Conservation (phyloP, 2,797 vertebrate genomes). For the Strix occidentalis region DNA sequence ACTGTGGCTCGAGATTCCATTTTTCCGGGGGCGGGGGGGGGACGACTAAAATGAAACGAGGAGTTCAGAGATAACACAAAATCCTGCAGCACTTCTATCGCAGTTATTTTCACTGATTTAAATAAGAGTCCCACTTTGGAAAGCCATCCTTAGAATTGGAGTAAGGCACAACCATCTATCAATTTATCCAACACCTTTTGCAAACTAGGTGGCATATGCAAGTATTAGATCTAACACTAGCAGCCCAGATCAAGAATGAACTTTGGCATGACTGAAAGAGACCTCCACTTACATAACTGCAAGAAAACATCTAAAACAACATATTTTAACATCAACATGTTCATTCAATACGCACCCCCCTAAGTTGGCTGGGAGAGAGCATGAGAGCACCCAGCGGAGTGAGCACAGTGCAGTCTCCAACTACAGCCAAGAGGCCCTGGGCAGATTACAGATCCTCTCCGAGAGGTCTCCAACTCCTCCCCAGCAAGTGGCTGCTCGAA, state of each 20-base stretch:
- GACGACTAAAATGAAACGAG: neutral
- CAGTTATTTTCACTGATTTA: neutral
- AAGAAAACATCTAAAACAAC: neutral
- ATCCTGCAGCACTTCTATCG: neutral
- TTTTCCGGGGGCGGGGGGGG: neutral
- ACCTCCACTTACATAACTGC: neutral
- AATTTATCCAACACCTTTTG: neutral
- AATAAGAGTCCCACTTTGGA: neutral
- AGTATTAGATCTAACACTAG: neutral
- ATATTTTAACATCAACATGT: neutral
- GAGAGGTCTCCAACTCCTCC: neutral
- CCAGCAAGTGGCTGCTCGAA: neutral
- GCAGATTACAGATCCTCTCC: neutral
- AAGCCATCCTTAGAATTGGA: neutral
- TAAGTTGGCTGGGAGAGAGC: neutral
- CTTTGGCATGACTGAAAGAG: neutral
- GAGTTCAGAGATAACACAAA: neutral
- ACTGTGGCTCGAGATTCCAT: neutral
- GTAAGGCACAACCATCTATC: neutral
- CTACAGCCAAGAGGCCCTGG: neutral
- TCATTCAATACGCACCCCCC: neutral
- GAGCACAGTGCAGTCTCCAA: neutral
- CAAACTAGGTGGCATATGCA: neutral
- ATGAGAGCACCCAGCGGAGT: rapidly evolving
- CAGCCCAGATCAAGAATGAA: neutral